phyloP scores from a whole-genome alignment of 2,113 vertebrate genomes.

The human region GRCh38 chr12:51076001-51076500 shows the following conservation, averaged over 20 bases:
- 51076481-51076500: conserved; percentile 94
- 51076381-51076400: not conserved
- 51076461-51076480: conserved; percentile 98
- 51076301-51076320: not conserved
- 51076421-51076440: conserved; percentile 91
- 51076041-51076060: not conserved
- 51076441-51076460: conserved; percentile 97
- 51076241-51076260: not conserved
- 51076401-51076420: conserved; percentile 91
- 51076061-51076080: not conserved
- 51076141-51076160: not conserved
- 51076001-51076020: no score
- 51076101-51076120: not conserved
- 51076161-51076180: not conserved
- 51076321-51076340: not conserved
- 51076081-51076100: not conserved
- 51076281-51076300: not conserved
- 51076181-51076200: not conserved
- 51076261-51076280: not conserved
- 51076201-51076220: not conserved
- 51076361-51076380: not conserved
- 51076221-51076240: conserved; percentile 1
- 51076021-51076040: no score
- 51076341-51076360: not conserved
- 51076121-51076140: not conserved